A percentile compares a stretch with the other conserved stretches of the same genome.
These are phyloP conservation scores for Apotomis turbidana DNA, from an alignment of 2,888 invertebrate genomes.

Conservation along the genomic window DNA sequence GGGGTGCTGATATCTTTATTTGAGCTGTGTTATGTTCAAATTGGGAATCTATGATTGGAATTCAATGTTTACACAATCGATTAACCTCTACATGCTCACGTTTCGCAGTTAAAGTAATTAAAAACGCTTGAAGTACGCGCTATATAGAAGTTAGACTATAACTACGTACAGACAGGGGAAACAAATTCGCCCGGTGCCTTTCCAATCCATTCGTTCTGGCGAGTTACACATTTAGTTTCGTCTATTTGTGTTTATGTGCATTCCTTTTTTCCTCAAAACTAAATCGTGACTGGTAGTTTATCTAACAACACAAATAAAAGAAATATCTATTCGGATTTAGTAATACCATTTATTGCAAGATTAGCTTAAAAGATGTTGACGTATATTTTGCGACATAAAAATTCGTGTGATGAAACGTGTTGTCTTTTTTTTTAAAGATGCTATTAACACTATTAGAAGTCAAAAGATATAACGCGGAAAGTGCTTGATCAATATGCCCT, in stretches of 20 bases:
- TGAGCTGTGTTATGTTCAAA: constrained; percentile 73
- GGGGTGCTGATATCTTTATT: constrained; percentile 79
- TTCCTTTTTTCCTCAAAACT: constrained; percentile 7
- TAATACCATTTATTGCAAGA: constrained; percentile 27
- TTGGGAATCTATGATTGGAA: constrained; percentile 66
- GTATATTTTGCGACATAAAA: background rate
- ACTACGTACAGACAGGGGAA: background rate
- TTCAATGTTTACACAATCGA: constrained; percentile 71
- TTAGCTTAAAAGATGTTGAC: constrained; percentile 13
- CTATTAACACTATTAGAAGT: background rate
- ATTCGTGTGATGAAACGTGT: background rate
- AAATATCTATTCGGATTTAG: constrained; percentile 25
- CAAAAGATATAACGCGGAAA: background rate
- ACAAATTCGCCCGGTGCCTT: background rate
- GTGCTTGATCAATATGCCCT: constrained; percentile 41
- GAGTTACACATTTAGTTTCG: constrained; percentile 10
- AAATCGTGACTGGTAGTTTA: constrained; percentile 38
- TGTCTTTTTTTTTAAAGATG: background rate
- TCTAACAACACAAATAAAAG: constrained; percentile 13
- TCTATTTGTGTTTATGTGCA: constrained; percentile 8
- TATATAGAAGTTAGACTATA: background rate
- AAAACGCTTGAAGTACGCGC: background rate
- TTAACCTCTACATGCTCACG: constrained; percentile 49
- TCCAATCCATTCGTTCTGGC: constrained; percentile 18
- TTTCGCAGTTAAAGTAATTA: constrained; percentile 21